These are phyloP conservation scores for Hippoglossus stenolepis DNA, from an alignment of 2,113 vertebrate genomes.

Conservation along the genomic window DNA sequence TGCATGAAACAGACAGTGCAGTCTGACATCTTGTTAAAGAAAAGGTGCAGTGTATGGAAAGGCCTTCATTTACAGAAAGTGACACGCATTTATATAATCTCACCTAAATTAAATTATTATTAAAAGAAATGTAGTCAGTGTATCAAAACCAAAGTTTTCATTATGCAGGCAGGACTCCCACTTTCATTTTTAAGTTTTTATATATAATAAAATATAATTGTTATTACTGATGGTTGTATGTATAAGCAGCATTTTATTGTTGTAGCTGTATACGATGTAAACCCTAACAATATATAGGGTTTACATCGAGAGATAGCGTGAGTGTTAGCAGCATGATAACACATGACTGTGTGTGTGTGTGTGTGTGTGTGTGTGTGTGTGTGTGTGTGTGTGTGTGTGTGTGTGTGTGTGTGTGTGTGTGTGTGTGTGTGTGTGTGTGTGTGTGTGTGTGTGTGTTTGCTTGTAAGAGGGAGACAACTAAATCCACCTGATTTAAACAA, in stretches of 20 bases:
- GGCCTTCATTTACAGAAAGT: background rate
- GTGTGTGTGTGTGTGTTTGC: too few species aligned
- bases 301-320: slow-evolving; percentile 21
- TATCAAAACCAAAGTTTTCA: background rate
- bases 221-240: background rate
- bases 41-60: background rate
- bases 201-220: background rate
- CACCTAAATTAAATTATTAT: background rate
- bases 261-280: background rate
- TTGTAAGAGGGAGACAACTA: too few species aligned
- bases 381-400: too few species aligned
- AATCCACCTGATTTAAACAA: slow-evolving; percentile 17
- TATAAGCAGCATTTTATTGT: background rate
- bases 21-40: slow-evolving; percentile 13
- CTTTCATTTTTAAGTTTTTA: background rate
- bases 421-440: too few species aligned
- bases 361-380: background rate
- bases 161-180: background rate
- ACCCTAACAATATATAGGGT: background rate
- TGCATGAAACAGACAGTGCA: slow-evolving; percentile 30
- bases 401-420: too few species aligned
- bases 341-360: slow-evolving; percentile 21
- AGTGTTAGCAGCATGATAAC: slow-evolving; percentile 18
- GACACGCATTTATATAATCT: too few species aligned
- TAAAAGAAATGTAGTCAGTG: background rate